Percentiles rank a stretch among this genome's conserved stretches.
phyloP scores from a whole-genome alignment of 2,113 vertebrate genomes.

The Brachypteracias leptosomus region DNA sequence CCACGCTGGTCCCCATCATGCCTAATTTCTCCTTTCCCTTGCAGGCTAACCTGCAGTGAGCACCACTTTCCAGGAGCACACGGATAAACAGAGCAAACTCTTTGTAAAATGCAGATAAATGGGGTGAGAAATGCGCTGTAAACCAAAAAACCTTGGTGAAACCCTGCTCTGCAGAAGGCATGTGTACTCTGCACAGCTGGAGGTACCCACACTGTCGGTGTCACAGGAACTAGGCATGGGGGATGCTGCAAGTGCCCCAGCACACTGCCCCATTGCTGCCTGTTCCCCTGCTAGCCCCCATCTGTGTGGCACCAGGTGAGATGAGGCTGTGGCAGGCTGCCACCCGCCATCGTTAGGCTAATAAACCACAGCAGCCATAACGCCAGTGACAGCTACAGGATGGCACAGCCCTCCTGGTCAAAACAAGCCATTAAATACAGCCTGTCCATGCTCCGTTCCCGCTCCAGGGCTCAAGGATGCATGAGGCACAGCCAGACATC shows the following conservation, averaged over 20 bases:
- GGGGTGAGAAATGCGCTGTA: neutral
- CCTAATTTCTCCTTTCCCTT: neutral
- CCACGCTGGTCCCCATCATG: neutral
- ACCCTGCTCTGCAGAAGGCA: neutral
- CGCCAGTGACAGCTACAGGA: fast-evolving
- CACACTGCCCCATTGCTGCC: neutral
- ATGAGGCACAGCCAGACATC: neutral
- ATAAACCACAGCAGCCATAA: neutral
- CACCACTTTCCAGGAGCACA: neutral
- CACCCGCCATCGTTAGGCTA: fast-evolving
- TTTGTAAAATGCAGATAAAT: neutral
- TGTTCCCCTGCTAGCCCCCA: neutral
- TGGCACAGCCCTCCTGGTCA: neutral
- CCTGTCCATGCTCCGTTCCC: fast-evolving
- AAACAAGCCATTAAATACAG: neutral
- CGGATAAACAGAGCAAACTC: neutral
- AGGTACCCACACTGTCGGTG: fast-evolving
- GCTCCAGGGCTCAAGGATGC: neutral
- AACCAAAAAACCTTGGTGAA: neutral
- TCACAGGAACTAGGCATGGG: fast-evolving
- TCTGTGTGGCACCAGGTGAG: neutral
- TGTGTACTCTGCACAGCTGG: neutral
- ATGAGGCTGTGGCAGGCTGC: neutral
- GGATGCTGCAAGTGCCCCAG: fast-evolving
- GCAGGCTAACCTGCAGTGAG: neutral